Evolutionary conservation across 2,797 vertebrate species (phyloP).

Genomic region (Leptoclinus maculatus): DNA sequence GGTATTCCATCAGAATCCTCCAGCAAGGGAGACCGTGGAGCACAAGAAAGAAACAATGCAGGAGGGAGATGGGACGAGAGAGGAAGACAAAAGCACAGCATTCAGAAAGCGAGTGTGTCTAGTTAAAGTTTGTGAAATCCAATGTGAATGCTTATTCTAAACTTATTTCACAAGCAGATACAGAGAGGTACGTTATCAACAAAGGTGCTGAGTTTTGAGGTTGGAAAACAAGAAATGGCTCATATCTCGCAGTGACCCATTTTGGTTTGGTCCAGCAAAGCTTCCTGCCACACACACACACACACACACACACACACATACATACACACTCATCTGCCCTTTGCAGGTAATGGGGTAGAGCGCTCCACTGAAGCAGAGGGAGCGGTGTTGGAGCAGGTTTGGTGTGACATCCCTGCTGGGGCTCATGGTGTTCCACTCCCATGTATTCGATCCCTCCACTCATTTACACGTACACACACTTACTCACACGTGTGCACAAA

Average conservation of each 20-base stretch:
- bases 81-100: conserved; percentile 57
- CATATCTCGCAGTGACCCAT: conserved; percentile 60
- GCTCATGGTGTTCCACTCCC: conserved; percentile 48
- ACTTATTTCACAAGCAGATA: conserved; percentile 30
- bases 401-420: conserved; percentile 66
- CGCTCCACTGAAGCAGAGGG: conserved; percentile 56
- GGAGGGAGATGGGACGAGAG: conserved; percentile 52
- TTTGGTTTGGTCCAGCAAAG: conserved; percentile 60
- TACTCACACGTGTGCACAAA: conserved; percentile 40
- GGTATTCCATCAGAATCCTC: conserved; percentile 79
- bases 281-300: conserved; percentile 13
- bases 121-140: conserved; percentile 40
- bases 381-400: conserved; percentile 48
- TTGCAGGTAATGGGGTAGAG: conserved; percentile 68
- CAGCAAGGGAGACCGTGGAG: conserved; percentile 52
- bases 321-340: conserved; percentile 23
- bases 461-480: conserved; percentile 55
- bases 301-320: conserved; percentile 13
- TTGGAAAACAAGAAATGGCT: conserved; percentile 37
- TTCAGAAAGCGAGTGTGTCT: conserved; percentile 27
- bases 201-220: conserved; percentile 20
- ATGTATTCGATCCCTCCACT: conserved; percentile 55
- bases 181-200: conserved; percentile 10
- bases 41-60: conserved; percentile 55
- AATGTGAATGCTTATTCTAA: not conserved